A percentile compares a stretch with the other conserved stretches of the same genome.
Evolutionary conservation across 92 coral and sea anemone genomes (phyloP).

Genomic region (Phenganax marumi): DNA sequence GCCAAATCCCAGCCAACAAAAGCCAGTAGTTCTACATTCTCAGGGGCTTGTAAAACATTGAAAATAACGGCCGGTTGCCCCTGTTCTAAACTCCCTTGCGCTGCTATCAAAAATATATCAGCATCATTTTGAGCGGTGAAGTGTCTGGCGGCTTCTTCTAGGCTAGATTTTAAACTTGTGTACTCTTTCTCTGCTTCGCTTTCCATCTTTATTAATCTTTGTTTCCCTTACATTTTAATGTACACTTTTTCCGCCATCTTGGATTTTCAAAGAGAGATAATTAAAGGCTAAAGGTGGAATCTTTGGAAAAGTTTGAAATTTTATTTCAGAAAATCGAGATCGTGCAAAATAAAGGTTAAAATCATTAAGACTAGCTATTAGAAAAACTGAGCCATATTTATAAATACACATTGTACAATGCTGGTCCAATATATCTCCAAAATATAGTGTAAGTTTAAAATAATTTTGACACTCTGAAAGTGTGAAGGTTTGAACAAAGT

Average conservation of each 20-base stretch:
- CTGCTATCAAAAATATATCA: slow-evolving; percentile 20
- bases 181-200: neutral
- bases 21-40: neutral
- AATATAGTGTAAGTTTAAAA: too few relatives aligned
- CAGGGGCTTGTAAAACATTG: slow-evolving; percentile 4
- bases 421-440: too few relatives aligned
- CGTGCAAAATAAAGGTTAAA: too few relatives aligned
- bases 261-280: neutral
- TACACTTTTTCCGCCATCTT: neutral
- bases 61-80: neutral
- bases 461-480: too few relatives aligned
- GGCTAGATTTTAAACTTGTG: neutral
- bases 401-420: too few relatives aligned
- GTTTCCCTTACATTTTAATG: neutral
- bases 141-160: slow-evolving; percentile 26
- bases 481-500: too few relatives aligned
- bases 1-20: slow-evolving; percentile 44
- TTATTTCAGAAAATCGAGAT: too few relatives aligned
- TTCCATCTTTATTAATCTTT: slow-evolving; percentile 1
- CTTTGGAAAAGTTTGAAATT: too few relatives aligned
- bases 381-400: too few relatives aligned
- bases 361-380: too few relatives aligned
- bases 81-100: slow-evolving; percentile 13
- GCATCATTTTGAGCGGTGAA: neutral
- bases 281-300: too few relatives aligned